Conservation (phyloP, 2,797 vertebrate genomes). For the Sternarchorhynchus goeldii region DNA sequence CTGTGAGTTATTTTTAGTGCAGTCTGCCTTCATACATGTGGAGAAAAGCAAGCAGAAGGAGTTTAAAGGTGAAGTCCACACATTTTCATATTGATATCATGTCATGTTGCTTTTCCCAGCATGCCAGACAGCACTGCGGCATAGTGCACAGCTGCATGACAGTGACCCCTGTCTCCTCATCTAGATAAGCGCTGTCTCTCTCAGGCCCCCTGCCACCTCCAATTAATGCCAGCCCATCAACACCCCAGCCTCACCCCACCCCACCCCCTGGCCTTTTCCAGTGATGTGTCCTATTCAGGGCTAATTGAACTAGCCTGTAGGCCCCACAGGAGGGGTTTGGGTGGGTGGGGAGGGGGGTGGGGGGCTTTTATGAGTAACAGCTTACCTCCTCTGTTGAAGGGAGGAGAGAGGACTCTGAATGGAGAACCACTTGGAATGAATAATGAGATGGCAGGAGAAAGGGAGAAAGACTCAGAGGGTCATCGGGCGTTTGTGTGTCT, state of each 20-base stretch:
- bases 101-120: not conserved
- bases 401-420: conserved; percentile 54
- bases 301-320: conserved; percentile 60
- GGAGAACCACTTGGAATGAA: conserved; percentile 44
- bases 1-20: no score
- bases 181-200: conserved; percentile 27
- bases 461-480: conserved; percentile 32
- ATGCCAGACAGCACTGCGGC: not conserved
- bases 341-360: conserved; percentile 9
- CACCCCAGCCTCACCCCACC: conserved; percentile 30
- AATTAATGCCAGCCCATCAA: conserved; percentile 23
- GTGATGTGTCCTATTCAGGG: conserved; percentile 55
- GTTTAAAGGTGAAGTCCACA: no score
- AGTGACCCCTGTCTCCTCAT: conserved; percentile 55
- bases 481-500: conserved; percentile 31
- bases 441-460: conserved; percentile 45
- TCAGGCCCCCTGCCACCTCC: conserved; percentile 1
- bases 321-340: conserved; percentile 16
- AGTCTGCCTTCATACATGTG: no score
- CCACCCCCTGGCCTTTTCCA: conserved; percentile 25
- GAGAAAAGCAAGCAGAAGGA: no score
- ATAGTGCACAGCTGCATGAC: conserved; percentile 30
- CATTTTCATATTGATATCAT: no score
- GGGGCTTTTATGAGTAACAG: conserved; percentile 56
- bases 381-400: conserved; percentile 47